phyloP scores from a whole-genome alignment of 2,113 vertebrate species.

The Eulemur macaco region DNA sequence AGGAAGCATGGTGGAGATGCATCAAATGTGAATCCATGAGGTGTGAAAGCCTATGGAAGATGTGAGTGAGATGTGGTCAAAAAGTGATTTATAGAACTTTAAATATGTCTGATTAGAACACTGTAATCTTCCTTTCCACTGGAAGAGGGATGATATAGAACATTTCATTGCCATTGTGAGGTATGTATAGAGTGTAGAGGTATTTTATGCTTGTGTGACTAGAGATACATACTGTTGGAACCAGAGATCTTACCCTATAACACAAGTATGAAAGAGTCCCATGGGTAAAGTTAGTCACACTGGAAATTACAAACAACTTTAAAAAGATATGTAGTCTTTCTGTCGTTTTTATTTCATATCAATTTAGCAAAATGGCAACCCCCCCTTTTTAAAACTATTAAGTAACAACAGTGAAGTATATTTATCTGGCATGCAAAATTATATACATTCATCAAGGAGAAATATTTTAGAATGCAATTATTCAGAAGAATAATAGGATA shows the following conservation, averaged over 20 bases:
- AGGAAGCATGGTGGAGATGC: not conserved
- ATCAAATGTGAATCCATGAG: not conserved
- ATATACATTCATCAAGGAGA: slow-evolving; percentile 25
- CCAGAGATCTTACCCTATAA: not conserved
- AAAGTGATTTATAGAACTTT: not conserved
- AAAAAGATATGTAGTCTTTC: slow-evolving; percentile 17
- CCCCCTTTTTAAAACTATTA: not conserved
- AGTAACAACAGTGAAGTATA: not conserved
- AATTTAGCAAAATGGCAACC: slow-evolving; percentile 34
- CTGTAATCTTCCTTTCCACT: not conserved
- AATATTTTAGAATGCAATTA: slow-evolving; percentile 47
- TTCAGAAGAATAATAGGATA: slow-evolving; percentile 1
- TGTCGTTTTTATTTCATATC: slow-evolving; percentile 52
- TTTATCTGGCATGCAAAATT: slow-evolving; percentile 35
- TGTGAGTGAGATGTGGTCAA: not conserved
- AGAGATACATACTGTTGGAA: not conserved
- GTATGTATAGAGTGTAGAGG: not conserved
- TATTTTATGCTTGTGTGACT: not conserved
- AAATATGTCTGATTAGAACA: not conserved
- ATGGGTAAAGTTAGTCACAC: slow-evolving; percentile 42
- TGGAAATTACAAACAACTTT: slow-evolving; percentile 56
- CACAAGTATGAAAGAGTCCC: slow-evolving; percentile 26
- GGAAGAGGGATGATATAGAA: not conserved
- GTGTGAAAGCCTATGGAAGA: not conserved
- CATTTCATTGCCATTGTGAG: not conserved